These are phyloP conservation scores for Regulus satrapa DNA, from an alignment of 2,113 vertebrate species.

Conservation along the genomic window DNA sequence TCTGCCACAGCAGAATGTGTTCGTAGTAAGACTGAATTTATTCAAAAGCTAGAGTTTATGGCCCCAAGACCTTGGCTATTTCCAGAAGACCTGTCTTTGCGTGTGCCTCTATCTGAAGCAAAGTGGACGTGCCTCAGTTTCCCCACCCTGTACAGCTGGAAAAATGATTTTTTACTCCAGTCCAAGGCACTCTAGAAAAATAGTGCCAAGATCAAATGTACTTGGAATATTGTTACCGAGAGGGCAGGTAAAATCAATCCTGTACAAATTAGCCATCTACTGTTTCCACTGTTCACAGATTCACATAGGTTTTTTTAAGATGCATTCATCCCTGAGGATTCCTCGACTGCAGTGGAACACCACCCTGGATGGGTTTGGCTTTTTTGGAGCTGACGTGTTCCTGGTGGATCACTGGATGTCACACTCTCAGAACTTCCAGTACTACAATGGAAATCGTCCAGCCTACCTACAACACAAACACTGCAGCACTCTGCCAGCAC, in stretches of 20 bases:
- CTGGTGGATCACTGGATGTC: not conserved
- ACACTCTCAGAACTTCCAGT: not conserved
- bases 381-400: not conserved
- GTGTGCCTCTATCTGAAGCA: not conserved
- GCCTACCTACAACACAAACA: not conserved
- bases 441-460: accelerated
- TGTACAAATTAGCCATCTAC: not conserved
- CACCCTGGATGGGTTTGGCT: not conserved
- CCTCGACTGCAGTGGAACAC: not conserved
- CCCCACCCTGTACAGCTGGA: not conserved
- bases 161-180: not conserved
- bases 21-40: not conserved
- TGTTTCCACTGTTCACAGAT: not conserved
- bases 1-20: not conserved
- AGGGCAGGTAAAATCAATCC: not conserved
- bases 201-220: accelerated
- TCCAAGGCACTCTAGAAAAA: not conserved
- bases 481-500: not conserved
- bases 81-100: not conserved
- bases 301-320: not conserved
- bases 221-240: not conserved
- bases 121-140: not conserved
- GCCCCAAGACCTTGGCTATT: not conserved
- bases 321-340: not conserved
- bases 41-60: not conserved